Conservation (phyloP, 92 coral and sea anemone species). For the Virgularia gustaviana region DNA sequence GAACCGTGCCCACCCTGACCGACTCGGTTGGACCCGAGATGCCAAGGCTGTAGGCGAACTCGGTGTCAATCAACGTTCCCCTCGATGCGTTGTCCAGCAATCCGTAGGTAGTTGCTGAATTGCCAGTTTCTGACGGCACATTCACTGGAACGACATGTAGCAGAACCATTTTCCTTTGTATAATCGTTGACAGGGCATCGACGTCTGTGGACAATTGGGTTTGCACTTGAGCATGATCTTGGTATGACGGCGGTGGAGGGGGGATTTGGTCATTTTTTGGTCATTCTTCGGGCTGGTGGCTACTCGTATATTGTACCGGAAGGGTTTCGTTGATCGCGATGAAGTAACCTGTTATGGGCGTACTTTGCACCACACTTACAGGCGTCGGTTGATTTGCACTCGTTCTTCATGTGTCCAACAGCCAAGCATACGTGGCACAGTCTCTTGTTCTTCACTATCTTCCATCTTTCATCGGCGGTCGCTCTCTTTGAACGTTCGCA, state of each 20-base stretch:
- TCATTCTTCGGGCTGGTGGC: background rate
- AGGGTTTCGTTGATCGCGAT: too few species aligned
- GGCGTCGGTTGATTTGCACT: too few species aligned
- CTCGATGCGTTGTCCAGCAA: conserved; percentile 57
- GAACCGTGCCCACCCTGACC: conserved; percentile 45
- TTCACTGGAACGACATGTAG: conserved; percentile 58
- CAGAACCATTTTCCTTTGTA: conserved; percentile 32
- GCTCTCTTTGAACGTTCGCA: conserved; percentile 20
- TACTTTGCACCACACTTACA: too few species aligned
- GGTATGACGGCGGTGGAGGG: background rate
- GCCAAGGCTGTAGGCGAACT: conserved; percentile 43
- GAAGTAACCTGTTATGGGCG: too few species aligned
- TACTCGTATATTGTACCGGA: too few species aligned
- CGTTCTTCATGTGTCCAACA: conserved; percentile 32
- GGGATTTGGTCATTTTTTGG: conserved; percentile 7
- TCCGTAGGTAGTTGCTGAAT: conserved; percentile 48
- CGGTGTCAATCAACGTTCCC: conserved; percentile 49
- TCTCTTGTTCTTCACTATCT: conserved; percentile 41
- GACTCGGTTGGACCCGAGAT: conserved; percentile 43
- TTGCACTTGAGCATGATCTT: background rate
- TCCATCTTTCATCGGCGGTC: conserved; percentile 37
- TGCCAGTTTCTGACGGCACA: conserved; percentile 27
- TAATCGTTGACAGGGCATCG: conserved; percentile 38
- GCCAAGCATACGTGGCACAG: conserved; percentile 48
- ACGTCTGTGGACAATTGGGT: conserved; percentile 37